A percentile compares a stretch with the other conserved stretches of the same genome.
Evolutionary conservation across 2,797 vertebrate species (phyloP).

Genomic region (Crocidura indochinensis): DNA sequence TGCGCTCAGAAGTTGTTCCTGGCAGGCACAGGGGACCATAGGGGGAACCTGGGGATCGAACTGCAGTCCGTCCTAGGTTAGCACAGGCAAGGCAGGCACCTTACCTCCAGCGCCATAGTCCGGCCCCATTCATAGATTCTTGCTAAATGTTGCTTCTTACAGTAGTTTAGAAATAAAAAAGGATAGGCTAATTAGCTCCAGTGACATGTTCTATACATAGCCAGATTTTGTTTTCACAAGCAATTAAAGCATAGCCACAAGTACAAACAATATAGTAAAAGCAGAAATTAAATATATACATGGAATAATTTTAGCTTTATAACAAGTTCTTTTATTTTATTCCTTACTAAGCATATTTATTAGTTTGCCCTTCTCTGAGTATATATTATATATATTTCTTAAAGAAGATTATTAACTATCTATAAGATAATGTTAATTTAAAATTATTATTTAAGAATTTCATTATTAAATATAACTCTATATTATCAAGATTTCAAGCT

Average conservation of each 20-base stretch:
- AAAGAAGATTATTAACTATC: too few species aligned
- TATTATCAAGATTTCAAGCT: background rate
- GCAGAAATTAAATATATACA: background rate
- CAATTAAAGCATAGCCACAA: background rate
- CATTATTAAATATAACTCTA: background rate
- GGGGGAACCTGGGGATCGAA: too few species aligned
- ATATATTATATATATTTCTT: background rate
- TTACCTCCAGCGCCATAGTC: too few species aligned
- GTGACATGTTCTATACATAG: background rate
- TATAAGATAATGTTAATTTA: too few species aligned
- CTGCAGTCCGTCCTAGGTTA: too few species aligned
- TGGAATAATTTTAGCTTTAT: background rate
- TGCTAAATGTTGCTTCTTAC: background rate
- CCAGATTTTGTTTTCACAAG: slow-evolving; percentile 5
- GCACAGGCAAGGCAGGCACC: too few species aligned
- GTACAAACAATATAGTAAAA: background rate
- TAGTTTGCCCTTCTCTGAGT: background rate
- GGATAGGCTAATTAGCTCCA: background rate
- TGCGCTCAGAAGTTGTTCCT: too few species aligned
- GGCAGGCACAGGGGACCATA: too few species aligned
- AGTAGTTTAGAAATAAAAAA: background rate
- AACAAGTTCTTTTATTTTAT: background rate
- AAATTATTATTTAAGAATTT: too few species aligned
- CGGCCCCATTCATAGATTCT: too few species aligned
- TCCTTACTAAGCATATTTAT: background rate